Base-by-base conservation (phyloP, 1,140 invertebrate genomes). In the Zaprionus africanus region DNA sequence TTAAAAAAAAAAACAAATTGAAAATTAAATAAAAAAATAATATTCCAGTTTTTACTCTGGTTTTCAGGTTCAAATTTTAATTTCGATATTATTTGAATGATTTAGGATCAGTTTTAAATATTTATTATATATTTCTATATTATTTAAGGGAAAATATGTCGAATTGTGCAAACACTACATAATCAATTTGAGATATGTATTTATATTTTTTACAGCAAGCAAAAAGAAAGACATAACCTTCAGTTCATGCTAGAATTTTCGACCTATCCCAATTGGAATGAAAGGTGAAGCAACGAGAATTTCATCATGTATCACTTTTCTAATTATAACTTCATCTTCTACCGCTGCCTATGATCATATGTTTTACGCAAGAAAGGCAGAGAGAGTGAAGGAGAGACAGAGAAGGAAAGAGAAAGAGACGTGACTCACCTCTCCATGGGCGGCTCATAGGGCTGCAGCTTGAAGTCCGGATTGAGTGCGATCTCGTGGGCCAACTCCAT, bases 401-500 rank as follows among this genome's bases (percentile, higher is more conserved):
- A 31, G n/a, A 11, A 12, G 46, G 31, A 46, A 11, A 19, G 67
- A 76, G 12, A 15, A 9, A 0, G 31, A 24, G 12, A 6, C 2
- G 15, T 53, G 22, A 43, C 77, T 78, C 91, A 96, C 96, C 95
- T 96, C 81, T 96, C 96, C 85, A 95, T 95, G 78, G 96, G 95
- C 12, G 96, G 95, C 78, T 97, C 96, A 76, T 96, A 94, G 77
- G 96, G 96, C 92, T 98, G 95, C 57, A 99, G 91, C 83, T 97
- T 96, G 88, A 99, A 99, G 85, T 99, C 96, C 73, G 97, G 95
- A 93, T 99, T 96, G 28, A 99, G 95, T 7, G 97, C 98, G 78
- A 99, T 99, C 93, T 99, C 98, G 93, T 99, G 98, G 7, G 98
- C 98, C 12, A 99, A 93, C 22, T 96, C 96, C 98, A 99, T 99